A percentile compares a stretch with the other conserved stretches of the same genome.
Conservation (phyloP, 1,140 invertebrate species). For the Meloidogyne floridensis region DNA sequence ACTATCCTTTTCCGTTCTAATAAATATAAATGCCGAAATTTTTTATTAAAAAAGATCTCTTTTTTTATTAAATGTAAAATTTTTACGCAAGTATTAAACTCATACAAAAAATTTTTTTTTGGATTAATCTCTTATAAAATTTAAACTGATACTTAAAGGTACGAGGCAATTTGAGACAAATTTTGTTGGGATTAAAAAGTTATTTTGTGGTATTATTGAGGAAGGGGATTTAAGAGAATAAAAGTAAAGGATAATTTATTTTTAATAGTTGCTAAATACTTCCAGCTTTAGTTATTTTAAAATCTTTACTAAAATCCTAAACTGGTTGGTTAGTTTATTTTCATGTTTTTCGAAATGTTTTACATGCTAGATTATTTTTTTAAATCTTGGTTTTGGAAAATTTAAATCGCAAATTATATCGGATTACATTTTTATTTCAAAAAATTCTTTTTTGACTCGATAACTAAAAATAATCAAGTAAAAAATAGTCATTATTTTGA, state of each 20-base stretch:
- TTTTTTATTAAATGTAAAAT: neutral
- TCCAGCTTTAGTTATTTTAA: no score
- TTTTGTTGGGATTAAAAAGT: neutral
- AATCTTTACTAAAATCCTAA: no score
- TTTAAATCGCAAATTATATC: no score
- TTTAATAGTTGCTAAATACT: neutral
- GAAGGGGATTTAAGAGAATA: neutral
- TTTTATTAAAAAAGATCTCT: constrained; percentile 7
- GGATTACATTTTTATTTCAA: no score
- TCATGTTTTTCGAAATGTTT: no score
- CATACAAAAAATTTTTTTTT: neutral
- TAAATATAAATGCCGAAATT: neutral
- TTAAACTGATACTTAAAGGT: neutral
- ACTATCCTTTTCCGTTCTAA: neutral
- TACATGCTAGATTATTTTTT: no score
- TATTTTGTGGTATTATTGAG: neutral
- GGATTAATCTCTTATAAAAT: neutral
- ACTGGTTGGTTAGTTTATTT: no score
- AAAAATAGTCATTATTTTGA: no score
- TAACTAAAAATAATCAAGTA: no score
- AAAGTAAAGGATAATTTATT: neutral
- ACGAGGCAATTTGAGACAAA: neutral
- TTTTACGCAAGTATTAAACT: neutral
- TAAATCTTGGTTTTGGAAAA: no score
- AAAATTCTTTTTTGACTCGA: no score